Conservation (phyloP, 1,140 invertebrate genomes). For the Drosophila repletoides region DNA sequence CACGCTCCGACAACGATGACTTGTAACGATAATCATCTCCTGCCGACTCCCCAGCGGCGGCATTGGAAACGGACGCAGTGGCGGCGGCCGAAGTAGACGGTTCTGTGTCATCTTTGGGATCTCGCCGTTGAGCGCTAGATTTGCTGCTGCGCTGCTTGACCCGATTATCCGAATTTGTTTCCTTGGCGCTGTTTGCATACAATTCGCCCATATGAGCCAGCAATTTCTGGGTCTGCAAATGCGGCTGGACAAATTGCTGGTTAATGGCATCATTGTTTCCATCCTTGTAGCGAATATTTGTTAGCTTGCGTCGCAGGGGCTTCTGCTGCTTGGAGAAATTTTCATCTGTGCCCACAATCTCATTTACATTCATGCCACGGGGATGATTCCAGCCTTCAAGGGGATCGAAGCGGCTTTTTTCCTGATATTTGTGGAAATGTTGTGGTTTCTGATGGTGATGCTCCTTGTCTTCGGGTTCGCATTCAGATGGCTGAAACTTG, state of each 20-base stretch:
- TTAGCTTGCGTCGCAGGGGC: constrained; percentile 9
- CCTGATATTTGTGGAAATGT: neutral
- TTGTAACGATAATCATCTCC: neutral
- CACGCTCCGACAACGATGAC: neutral
- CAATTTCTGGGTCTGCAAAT: neutral
- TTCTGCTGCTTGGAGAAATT: neutral
- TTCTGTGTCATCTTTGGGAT: neutral
- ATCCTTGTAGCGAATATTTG: constrained; percentile 7
- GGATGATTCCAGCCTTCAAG: constrained; percentile 52
- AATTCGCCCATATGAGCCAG: neutral
- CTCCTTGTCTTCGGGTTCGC: neutral
- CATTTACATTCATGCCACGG: neutral
- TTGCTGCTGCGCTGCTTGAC: neutral
- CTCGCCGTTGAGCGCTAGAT: neutral
- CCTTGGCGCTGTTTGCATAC: neutral
- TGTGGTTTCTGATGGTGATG: neutral
- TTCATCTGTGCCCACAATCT: neutral
- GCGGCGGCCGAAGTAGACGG: neutral
- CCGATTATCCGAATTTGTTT: neutral
- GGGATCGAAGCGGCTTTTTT: constrained; percentile 10
- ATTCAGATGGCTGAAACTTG: neutral
- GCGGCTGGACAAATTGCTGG: neutral
- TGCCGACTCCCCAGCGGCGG: neutral
- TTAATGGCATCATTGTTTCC: neutral
- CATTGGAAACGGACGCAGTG: too few species aligned